A percentile compares a stretch with the other conserved stretches of the same genome.
phyloP scores from a whole-genome alignment of 2,113 vertebrate genomes.

The Bubo scandiacus region DNA sequence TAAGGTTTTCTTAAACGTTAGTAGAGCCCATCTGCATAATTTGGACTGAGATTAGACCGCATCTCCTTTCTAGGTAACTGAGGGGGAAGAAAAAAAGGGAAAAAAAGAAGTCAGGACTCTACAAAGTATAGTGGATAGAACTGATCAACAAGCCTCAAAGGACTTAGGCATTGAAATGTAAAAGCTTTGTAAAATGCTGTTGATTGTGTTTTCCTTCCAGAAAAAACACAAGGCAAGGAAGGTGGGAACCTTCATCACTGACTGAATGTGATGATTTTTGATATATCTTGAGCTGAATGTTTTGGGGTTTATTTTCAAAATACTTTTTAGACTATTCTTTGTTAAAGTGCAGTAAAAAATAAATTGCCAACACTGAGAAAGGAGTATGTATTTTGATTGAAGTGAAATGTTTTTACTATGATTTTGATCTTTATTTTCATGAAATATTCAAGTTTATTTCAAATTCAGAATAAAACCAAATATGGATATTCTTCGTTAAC shows the following conservation, averaged over 20 bases:
- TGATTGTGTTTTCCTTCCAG: neutral
- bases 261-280: neutral
- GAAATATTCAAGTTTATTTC: neutral
- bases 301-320: neutral
- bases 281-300: neutral
- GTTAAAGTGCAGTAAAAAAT: neutral
- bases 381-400: neutral
- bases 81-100: accelerated
- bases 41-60: neutral
- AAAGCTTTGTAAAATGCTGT: neutral
- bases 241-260: neutral
- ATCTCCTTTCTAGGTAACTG: neutral
- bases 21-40: neutral
- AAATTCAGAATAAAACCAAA: neutral
- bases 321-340: neutral
- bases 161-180: neutral
- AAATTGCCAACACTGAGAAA: neutral
- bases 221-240: neutral
- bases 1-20: neutral
- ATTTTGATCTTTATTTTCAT: neutral
- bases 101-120: neutral
- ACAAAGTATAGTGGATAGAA: neutral
- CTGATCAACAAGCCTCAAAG: neutral
- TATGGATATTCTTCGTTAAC: neutral
- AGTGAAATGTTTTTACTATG: neutral